Evolutionary conservation across 2,113 vertebrate species (phyloP), one percentile per base, ranked within the genome.

Genomic region (Microcebus tavaratra): DNA sequence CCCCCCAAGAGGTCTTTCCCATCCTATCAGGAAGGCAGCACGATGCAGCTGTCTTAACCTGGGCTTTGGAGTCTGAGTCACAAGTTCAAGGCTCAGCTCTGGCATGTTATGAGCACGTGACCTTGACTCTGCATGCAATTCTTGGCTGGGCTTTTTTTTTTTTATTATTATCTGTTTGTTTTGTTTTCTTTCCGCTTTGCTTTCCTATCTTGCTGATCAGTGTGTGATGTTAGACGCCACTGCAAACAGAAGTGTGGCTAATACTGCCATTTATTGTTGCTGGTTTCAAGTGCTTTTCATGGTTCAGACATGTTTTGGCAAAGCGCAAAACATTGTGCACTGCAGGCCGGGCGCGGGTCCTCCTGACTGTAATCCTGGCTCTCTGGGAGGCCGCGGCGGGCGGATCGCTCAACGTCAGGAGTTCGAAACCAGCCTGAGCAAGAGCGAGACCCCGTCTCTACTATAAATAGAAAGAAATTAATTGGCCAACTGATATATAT

Each of bases 191-290:
- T 8, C 42, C 53, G 48, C 36, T 94, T 88, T 84, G 25, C 86
- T 94, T 91, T 91, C 65, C 73, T n/a, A 61, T 70, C 5, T 63
- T 53, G 68, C 53, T 84, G 81, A 73, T 90, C 84, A 95, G 88
- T 39, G 61, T 31, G 88, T 72, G 59, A 57, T 68, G 21, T 68
- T 92, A 12, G 9, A 88, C 45, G 87, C 89, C 45, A 36, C 72
- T 45, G 82, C 78, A n/a, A 88, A 82, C 27, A 50, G 72, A 91
- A 81, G 67, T 8, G 36, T 34, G 45, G 67, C 14, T 73, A 81
- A 85, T 2, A 4, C 17, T 34, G 89, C 65, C 12, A 21, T 86
- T 76, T 76, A 50, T 57, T 83, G 76, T 14, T 42, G 42, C 67
- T 85, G 73, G 10, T 57, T 92, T 45, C 42, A 63, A 84, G 48